Evolutionary conservation across 2,113 vertebrate genomes (phyloP), one percentile per base, ranked within the genome.

Genomic region (Cheirogaleus medius): DNA sequence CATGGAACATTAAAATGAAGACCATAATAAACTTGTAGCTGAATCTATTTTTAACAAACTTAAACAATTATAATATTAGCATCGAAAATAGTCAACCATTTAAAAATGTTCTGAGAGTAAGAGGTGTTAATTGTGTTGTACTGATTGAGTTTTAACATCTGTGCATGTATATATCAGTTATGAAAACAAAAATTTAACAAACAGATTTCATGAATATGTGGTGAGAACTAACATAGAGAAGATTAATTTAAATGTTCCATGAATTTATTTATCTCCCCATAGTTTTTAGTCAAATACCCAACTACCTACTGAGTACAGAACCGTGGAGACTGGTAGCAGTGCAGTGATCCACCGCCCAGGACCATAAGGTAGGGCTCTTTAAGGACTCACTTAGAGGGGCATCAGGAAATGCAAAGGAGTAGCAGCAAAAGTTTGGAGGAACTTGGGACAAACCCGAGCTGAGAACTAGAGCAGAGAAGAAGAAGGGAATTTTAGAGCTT

Each of bases 361-460:
- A 69, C 3, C 15, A 0, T n/a, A 8, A 29, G 11, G 0, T 5
- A 10, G 20, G n/a, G 9, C 14, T 63, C 1, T 78, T 14, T 42
- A 15, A 3, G 8, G 8, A 44, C 20, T 44, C 32, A 64, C 12
- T 39, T 6, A 32, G 10, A 71, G 34, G 2, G 47, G 54, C 9
- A 14, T n/a, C n/a, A 80, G 18, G 64, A 82, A 64, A 73, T 20
- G 4, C 7, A 64, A 23, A 85, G 25, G 8, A 42, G 5, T 3
- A 60, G 25, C 12, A 23, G 32, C 1, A 23, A 5, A 47, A 74
- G 2, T 7, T 56, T 44, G 25, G 18, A 73, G 29, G 23, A 66
- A 34, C 18, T 37, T 17, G n/a, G 68, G 20, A 29, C 7, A 32
- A 5, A 9, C 2, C 6, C 17, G 3, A 73, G 13, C 17, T 25